These are phyloP conservation scores for Acrossocheilus fasciatus DNA, from an alignment of 2,797 vertebrate species.

Conservation along the genomic window DNA sequence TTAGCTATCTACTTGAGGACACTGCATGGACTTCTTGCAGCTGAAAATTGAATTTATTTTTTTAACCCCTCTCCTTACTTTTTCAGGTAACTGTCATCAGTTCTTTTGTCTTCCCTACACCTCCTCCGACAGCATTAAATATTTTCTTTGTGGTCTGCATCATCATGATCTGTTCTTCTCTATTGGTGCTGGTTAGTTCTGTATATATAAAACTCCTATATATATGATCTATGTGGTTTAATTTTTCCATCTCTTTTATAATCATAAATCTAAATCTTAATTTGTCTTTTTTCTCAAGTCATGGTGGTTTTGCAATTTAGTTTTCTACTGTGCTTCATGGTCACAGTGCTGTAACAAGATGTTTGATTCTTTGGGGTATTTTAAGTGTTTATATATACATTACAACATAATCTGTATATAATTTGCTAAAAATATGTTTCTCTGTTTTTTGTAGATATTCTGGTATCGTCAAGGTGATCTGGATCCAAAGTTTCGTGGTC, in stretches of 20 bases:
- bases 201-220: no score
- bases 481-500: slow-evolving; percentile 86
- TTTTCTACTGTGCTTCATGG: not conserved
- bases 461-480: slow-evolving; percentile 91
- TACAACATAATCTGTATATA: not conserved
- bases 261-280: not conserved
- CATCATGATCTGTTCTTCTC: slow-evolving; percentile 83
- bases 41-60: no score
- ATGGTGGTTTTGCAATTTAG: not conserved
- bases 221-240: not conserved
- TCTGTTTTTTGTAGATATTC: slow-evolving; percentile 78
- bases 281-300: not conserved
- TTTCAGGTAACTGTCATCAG: slow-evolving; percentile 86
- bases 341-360: not conserved
- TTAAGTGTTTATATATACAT: not conserved
- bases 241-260: not conserved
- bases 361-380: not conserved
- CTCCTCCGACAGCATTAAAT: slow-evolving; percentile 87
- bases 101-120: slow-evolving; percentile 87
- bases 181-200: slow-evolving; percentile 85
- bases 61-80: not conserved
- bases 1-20: not conserved
- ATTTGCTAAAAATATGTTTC: not conserved
- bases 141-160: slow-evolving; percentile 90
- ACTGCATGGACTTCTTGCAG: not conserved